phyloP scores from a whole-genome alignment of 1,140 invertebrate genomes.

The Conus ventricosus region DNA sequence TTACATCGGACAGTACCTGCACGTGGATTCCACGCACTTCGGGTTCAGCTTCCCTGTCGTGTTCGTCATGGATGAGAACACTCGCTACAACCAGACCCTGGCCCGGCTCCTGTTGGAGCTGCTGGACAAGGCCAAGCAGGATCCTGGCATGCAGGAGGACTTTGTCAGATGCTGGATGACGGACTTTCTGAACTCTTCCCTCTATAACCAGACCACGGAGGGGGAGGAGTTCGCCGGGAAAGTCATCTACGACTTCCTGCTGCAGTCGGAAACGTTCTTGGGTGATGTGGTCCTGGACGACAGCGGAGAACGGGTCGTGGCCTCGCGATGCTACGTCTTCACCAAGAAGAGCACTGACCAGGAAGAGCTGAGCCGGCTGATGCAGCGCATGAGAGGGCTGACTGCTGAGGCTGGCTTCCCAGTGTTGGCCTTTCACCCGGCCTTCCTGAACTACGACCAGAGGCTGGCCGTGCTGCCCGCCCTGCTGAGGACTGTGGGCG shows the following conservation, averaged over 20 bases:
- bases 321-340: constrained; percentile 59
- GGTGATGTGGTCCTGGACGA: constrained; percentile 91
- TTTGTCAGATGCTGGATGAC: constrained; percentile 43
- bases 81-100: constrained; percentile 18
- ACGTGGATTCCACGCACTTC: constrained; percentile 39
- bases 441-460: constrained; percentile 76
- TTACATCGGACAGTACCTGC: constrained; percentile 55
- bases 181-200: constrained; percentile 31
- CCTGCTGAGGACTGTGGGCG: constrained; percentile 92
- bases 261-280: constrained; percentile 75
- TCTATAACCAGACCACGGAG: constrained; percentile 22
- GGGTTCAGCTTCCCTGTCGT: constrained; percentile 39
- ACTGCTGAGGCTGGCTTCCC: constrained; percentile 50
- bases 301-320: constrained; percentile 86
- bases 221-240: constrained; percentile 21
- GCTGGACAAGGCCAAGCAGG: constrained; percentile 34
- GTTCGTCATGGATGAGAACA: constrained; percentile 35
- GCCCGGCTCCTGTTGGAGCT: constrained; percentile 31
- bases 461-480: constrained; percentile 94
- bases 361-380: constrained; percentile 49
- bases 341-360: constrained; percentile 46
- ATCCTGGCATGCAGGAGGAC: constrained; percentile 29
- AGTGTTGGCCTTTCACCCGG: constrained; percentile 52
- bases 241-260: constrained; percentile 76
- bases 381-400: constrained; percentile 54